These are phyloP conservation scores for Ophiodon elongatus DNA, from an alignment of 2,113 vertebrate species.

Conservation along the genomic window DNA sequence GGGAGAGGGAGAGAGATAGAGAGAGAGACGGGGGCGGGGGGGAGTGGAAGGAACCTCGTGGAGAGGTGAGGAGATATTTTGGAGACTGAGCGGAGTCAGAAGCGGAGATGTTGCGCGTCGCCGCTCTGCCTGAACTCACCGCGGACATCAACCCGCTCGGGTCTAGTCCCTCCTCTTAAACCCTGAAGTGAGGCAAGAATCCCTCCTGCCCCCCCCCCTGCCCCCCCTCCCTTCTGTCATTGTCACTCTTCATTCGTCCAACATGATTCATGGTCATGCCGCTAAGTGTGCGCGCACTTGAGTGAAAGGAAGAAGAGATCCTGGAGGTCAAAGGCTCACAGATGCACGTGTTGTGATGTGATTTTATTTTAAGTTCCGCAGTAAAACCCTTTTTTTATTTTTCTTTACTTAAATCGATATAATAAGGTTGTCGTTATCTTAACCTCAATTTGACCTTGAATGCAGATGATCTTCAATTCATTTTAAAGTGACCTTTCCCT, in stretches of 20 bases:
- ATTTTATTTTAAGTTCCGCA: not conserved
- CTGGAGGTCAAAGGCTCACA: not conserved
- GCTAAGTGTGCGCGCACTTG: not conserved
- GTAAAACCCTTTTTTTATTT: not conserved
- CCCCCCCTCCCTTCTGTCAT: constrained; percentile 7
- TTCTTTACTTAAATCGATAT: not conserved
- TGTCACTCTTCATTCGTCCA: constrained; percentile 4
- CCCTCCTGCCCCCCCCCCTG: not conserved
- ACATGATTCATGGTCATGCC: not conserved
- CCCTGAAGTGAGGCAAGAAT: constrained; percentile 21
- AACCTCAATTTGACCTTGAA: not conserved
- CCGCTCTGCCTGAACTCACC: constrained; percentile 26
- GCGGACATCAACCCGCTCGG: constrained; percentile 48
- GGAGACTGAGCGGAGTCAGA: not conserved
- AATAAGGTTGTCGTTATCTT: not conserved
- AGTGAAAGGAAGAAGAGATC: not conserved
- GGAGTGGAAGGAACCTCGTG: not conserved
- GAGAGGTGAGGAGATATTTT: not conserved
- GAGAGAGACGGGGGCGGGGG: not conserved
- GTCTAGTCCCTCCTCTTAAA: constrained; percentile 63
- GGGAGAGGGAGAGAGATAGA: not conserved
- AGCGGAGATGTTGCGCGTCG: constrained; percentile 30
- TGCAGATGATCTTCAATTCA: not conserved
- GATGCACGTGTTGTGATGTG: too few relatives aligned
- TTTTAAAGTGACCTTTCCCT: not conserved